Base-by-base conservation (phyloP, 1,140 invertebrate species). In the Aradophagus sp. region DNA sequence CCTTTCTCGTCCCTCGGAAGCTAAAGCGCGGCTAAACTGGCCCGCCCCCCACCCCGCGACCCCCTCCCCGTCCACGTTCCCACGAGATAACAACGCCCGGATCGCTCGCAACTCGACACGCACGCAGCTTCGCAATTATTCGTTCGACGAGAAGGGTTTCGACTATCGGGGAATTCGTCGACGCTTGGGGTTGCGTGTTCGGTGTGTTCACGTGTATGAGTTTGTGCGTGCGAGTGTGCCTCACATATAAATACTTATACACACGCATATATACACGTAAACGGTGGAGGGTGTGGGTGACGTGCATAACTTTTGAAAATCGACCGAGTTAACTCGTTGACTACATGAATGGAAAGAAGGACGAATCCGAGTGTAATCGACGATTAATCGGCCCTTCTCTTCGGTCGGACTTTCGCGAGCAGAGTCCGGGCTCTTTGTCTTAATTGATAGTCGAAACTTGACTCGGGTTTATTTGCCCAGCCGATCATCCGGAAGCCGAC, bases 81-180 rank as follows among this genome's bases (percentile, higher is more conserved):
- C 38, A 31, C 7, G 13, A 39, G 63, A 74, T 50, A 69, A 77
- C 70, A 63, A 73, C 62, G 55, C 65, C 50, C 71, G 68, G 59
- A 39, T 75, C 68, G 50, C 62, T 65, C 36, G 41, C 61, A 63
- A 48, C 55, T 38, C 65, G 59, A 62, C 67, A 56, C 41, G 50
- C 52, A 41, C 20, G 23, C 55, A 53, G 32, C 23, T 19, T 70
- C 38, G 52, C 58, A 75, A 73, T 79, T 77, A 77, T 77, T 77
- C 55, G 71, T 61, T 63, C 61, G 55, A 35, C 59, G 59, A 56
- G 20, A 45, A 56, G 65, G 59, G 55, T 55, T 58, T 11, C 35
- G 41, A 23, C 32, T 23, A 55, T 32, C 41, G 36, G 42, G 23
- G 56, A 67, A 58, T 58, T 67, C n/a, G n/a, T 73, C 45, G 61